These are phyloP conservation scores for Acanthacorydalis orientalis DNA, from an alignment of 2,888 invertebrate genomes.

Conservation along the genomic window DNA sequence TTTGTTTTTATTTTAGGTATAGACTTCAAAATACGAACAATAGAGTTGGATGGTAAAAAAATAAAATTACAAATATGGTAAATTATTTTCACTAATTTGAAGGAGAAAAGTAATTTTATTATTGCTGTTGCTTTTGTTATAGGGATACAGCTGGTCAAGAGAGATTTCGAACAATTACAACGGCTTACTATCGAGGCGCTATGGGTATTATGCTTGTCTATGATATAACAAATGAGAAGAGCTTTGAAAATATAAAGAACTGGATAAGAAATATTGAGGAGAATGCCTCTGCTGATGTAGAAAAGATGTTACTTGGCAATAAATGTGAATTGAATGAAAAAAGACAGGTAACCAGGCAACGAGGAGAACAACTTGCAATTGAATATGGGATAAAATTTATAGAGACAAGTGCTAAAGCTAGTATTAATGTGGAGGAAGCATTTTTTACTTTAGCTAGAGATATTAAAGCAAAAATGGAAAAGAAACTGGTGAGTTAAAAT, in stretches of 20 bases:
- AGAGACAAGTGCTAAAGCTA: conserved; percentile 97
- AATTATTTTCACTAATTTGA: conserved; percentile 21
- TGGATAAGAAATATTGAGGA: conserved; percentile 99
- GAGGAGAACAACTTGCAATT: conserved; percentile 91
- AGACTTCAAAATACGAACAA: conserved; percentile 97
- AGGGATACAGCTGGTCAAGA: conserved; percentile 99
- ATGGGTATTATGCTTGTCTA: conserved; percentile 99
- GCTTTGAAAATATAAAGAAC: conserved; percentile 97
- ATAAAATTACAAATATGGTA: conserved; percentile 99
- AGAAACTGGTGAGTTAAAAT: conserved; percentile 68
- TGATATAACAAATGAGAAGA: conserved; percentile 98
- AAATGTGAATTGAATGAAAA: conserved; percentile 97
- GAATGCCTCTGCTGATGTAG: conserved; percentile 96
- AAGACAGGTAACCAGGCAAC: conserved; percentile 88
- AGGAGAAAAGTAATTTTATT: conserved; percentile 29
- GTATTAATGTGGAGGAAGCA: conserved; percentile 94
- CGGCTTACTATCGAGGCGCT: conserved; percentile 98
- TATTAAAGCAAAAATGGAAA: conserved; percentile 96
- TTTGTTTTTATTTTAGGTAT: conserved; percentile 48
- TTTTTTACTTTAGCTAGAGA: conserved; percentile 95
- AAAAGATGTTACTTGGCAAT: conserved; percentile 97
- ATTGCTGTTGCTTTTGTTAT: conserved; percentile 19
- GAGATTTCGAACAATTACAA: conserved; percentile 95
- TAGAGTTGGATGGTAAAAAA: conserved; percentile 95
- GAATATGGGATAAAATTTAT: conserved; percentile 99